Conservation (phyloP, 2,888 invertebrate genomes). For the Caenorhabditis sp. region DNA sequence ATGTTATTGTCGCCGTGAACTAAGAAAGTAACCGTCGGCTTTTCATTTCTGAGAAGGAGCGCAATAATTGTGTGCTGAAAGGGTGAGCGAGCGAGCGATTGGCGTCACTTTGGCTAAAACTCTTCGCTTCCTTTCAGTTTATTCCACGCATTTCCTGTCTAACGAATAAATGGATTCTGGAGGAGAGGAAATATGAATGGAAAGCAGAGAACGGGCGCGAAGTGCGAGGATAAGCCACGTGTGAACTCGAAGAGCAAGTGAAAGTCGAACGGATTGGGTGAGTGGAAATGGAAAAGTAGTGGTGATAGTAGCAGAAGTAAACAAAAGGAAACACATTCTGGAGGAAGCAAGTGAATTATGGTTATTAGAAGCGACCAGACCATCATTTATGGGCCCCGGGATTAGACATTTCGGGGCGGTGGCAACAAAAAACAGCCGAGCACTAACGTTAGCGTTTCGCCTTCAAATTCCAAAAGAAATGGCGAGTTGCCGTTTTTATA, state of each 20-base stretch:
- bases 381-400: conserved; percentile 44
- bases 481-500: no score
- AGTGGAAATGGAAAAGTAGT: no score
- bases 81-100: not conserved
- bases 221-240: conserved; percentile 28
- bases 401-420: conserved; percentile 28
- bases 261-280: no score
- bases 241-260: conserved; percentile 82
- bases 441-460: no score
- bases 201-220: conserved; percentile 13
- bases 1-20: conserved; percentile 5
- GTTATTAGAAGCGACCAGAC: conserved; percentile 33
- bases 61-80: not conserved
- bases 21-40: not conserved
- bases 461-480: no score
- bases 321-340: conserved; percentile 28
- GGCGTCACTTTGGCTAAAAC: conserved; percentile 14
- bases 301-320: conserved; percentile 7
- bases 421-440: not conserved
- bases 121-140: not conserved
- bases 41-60: not conserved
- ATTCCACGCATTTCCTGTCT: conserved; percentile 31
- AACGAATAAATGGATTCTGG: conserved; percentile 33
- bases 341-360: conserved; percentile 40
- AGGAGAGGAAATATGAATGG: conserved; percentile 20